Evolutionary conservation across 2,113 vertebrate species (phyloP), one percentile per base, ranked within the genome.

Genomic region (Lepus timidus): DNA sequence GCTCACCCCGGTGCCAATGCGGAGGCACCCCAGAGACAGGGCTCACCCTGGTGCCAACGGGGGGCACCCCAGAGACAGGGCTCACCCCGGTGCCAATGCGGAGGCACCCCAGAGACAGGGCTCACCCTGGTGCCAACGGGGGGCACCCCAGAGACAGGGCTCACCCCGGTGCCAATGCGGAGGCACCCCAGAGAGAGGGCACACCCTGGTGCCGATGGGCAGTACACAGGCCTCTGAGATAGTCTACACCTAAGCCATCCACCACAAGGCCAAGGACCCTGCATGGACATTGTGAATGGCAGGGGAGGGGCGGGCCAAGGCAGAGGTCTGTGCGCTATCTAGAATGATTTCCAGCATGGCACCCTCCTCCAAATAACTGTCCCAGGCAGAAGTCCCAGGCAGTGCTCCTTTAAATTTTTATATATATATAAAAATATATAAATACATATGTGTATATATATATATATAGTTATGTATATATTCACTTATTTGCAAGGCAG

Each of bases 251-350:
- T 25, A 17, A 49, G 27, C 13, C n/a, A 27, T 10, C 33, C 71
- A 20, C n/a, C n/a, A 44, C 29, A 16, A 13, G 0, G 1, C 44
- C 31, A 1, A n/a, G 39, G 65, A 6, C 55, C 33, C 49, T 1
- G 8, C 31, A 16, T 31, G 0, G 0, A 55, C 10, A 33, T 68
- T 39, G 6, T 7, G 8, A 76, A 65, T 0, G 0, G 23, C 64
- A 1, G 9, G 17, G 33, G 29, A 52, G 29, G 52, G 19, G 8
- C 11, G 36, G 51, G 65, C 11, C 0, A 0, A 16, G n/a, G 4
- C 0, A 13, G 9, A 27, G 25, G n/a, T 39, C 73, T 80, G 64
- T 29, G 58, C 27, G 49, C 31, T 6, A 11, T 3, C 31, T 36
- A 79, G 70, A 84, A 36, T 31, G 58, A 61, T 12, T 12, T 27